Conservation (phyloP, 1,140 invertebrate species). For the Caenorhabditis inopinata region DNA sequence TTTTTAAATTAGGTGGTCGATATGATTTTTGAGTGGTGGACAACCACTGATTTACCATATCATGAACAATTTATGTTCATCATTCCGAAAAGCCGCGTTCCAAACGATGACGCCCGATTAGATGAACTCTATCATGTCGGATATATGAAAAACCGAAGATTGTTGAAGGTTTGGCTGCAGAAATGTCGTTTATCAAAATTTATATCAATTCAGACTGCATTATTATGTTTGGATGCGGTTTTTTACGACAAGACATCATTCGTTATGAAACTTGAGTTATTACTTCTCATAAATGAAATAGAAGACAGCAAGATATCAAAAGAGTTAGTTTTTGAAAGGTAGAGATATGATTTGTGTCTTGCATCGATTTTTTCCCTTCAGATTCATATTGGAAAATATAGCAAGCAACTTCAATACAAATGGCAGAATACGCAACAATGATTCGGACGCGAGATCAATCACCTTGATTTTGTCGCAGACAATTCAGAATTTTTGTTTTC, state of each 20-base stretch:
- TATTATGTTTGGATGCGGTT: conserved; percentile 16
- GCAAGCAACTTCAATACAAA: background rate
- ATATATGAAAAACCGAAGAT: background rate
- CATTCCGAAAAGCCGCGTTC: background rate
- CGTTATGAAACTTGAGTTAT: background rate
- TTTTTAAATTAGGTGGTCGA: background rate
- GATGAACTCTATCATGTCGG: conserved; percentile 21
- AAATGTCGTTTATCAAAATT: background rate
- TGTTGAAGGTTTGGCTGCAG: background rate
- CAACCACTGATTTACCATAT: background rate
- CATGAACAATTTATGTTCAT: conserved; percentile 15
- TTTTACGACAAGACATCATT: conserved; percentile 5
- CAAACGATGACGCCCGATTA: background rate
- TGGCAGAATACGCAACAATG: conserved; percentile 2
- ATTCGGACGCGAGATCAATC: conserved; percentile 17
- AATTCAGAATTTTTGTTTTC: conserved; percentile 18
- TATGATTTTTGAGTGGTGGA: conserved; percentile 21
- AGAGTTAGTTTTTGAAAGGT: conserved; percentile 9
- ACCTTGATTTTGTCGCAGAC: conserved; percentile 30
- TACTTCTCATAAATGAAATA: background rate
- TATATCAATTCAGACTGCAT: background rate
- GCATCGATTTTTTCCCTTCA: background rate
- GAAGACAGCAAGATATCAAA: conserved; percentile 1
- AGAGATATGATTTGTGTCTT: too few relatives aligned
- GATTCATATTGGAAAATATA: conserved; percentile 13